phyloP scores from a whole-genome alignment of 2,797 vertebrate species.

The Pseudochirops cupreus region DNA sequence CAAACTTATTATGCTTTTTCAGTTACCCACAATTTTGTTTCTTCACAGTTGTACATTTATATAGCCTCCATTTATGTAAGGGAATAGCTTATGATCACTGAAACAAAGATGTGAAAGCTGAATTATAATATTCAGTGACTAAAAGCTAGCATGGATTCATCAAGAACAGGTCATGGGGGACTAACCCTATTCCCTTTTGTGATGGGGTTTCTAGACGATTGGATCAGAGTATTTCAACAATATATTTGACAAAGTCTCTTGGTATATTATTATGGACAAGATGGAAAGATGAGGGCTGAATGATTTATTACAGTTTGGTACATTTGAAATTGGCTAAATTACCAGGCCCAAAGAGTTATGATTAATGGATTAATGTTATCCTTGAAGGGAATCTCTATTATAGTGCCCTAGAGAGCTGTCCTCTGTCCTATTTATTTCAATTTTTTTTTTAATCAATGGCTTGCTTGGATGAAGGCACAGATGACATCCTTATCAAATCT shows the following conservation, averaged over 20 bases:
- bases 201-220: neutral
- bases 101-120: neutral
- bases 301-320: neutral
- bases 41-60: neutral
- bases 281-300: neutral
- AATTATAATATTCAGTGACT: neutral
- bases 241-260: neutral
- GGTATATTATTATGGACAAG: neutral
- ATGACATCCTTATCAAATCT: neutral
- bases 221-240: neutral
- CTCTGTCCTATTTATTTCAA: neutral
- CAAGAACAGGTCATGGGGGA: neutral
- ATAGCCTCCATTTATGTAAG: neutral
- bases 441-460: neutral
- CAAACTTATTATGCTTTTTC: neutral
- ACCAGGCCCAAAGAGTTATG: neutral
- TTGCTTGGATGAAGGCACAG: neutral
- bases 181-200: neutral
- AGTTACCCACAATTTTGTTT: neutral
- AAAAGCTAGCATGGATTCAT: neutral
- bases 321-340: constrained; percentile 5
- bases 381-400: neutral
- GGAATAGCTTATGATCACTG: neutral
- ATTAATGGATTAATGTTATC: neutral
- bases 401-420: neutral